A percentile compares a stretch with the other conserved stretches of the same genome.
Conservation (phyloP, 2,888 invertebrate genomes). For the Glyphotaelius pellucidus region DNA sequence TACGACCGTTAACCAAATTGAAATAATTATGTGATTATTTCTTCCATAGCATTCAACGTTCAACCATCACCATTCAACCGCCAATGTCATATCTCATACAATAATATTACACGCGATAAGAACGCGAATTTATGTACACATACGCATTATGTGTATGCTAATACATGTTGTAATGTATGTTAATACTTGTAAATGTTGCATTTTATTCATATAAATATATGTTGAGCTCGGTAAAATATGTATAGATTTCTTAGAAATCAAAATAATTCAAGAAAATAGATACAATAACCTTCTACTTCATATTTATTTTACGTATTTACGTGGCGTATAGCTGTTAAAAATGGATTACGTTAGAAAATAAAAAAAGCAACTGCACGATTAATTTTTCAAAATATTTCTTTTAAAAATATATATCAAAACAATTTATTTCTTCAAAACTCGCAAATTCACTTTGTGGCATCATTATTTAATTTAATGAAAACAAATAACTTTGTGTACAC, state of each 20-base stretch:
- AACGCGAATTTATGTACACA: background rate
- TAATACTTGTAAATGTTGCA: no score
- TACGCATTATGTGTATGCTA: background rate
- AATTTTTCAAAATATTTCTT: no score
- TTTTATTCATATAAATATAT: background rate
- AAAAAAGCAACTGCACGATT: no score
- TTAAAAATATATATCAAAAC: no score
- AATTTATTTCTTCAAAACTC: no score
- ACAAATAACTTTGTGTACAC: no score
- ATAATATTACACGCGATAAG: background rate
- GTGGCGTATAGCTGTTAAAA: background rate
- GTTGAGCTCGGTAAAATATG: background rate
- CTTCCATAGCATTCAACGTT: background rate
- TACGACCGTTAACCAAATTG: background rate
- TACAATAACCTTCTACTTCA: background rate
- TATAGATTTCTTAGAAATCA: background rate
- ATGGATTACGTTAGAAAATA: background rate
- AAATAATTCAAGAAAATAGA: background rate
- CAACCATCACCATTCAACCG: background rate
- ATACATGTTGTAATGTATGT: no score
- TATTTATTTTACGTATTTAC: background rate
- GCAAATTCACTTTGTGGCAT: no score
- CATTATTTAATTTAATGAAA: no score
- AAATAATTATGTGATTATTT: background rate
- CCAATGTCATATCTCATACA: background rate